These are phyloP conservation scores for Ornithorhynchus anatinus DNA, from an alignment of 2,113 vertebrate species.

Conservation along the genomic window DNA sequence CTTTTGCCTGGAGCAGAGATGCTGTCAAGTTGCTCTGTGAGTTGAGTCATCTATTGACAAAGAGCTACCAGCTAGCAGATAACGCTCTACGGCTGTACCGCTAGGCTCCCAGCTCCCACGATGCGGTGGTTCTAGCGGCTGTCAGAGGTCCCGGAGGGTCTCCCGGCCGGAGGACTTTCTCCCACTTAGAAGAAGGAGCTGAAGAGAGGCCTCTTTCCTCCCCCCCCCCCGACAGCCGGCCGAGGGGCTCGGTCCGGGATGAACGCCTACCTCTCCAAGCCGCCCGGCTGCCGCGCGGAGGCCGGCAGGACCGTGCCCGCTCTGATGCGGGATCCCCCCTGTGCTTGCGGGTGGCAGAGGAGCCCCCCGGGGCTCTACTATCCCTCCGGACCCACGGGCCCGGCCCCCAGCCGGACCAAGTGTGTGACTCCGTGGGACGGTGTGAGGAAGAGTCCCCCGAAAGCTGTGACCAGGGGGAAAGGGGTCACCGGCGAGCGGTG, in stretches of 20 bases:
- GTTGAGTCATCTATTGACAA: conserved; percentile 86
- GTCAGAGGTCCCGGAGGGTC: conserved; percentile 62
- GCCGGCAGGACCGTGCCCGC: conserved; percentile 41
- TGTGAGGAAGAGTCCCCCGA: conserved; percentile 75
- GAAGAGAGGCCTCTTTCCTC: conserved; percentile 37
- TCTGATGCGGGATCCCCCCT: conserved; percentile 66
- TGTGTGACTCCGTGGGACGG: conserved; percentile 70
- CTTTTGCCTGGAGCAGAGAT: conserved; percentile 85
- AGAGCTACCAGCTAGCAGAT: conserved; percentile 75
- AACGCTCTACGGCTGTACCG: conserved; percentile 60
- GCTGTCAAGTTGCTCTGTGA: conserved; percentile 82
- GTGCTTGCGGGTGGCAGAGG: conserved; percentile 76
- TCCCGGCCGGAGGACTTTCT: conserved; percentile 36
- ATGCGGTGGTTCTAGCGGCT: conserved; percentile 66
- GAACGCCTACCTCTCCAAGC: conserved; percentile 79
- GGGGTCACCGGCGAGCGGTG: conserved; percentile 77
- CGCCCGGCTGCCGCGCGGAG: conserved; percentile 74
- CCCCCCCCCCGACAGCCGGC: conserved; percentile 37
- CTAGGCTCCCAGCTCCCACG: conserved; percentile 61
- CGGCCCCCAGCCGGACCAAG: conserved; percentile 64
- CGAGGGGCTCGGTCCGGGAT: conserved; percentile 61
- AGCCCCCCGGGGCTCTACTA: conserved; percentile 52
- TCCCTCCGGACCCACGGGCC: conserved; percentile 49
- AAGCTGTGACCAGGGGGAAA: conserved; percentile 57
- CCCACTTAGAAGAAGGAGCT: conserved; percentile 49